Base-by-base conservation (phyloP, 2,113 vertebrate genomes). In the Lophotis ruficrista region DNA sequence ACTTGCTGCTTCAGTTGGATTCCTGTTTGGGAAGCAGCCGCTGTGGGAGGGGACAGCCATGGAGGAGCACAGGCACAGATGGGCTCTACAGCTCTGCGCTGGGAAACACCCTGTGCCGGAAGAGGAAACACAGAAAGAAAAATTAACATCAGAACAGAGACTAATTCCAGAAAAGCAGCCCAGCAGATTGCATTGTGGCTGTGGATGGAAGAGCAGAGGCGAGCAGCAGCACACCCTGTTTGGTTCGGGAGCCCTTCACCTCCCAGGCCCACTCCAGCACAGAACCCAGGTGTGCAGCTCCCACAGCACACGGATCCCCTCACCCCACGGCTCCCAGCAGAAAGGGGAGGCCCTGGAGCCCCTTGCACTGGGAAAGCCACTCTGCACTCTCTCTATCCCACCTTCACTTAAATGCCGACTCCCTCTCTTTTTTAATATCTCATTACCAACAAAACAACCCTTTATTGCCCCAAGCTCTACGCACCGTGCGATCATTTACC, bases 271-370 rank as follows among this genome's bases (percentile, higher is more conserved):
- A 37, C 1, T 1, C 31, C 57, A 87, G 58, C 30, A 47, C 6
- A 16, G 45, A 47, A 6, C 35, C 1, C 2, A 82, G 27, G 35
- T n/a, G 21, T n/a, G 22, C 51, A 23, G 57, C 51, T 38, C 47
- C n/a, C 58, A 47, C 23, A 7, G 9, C 17, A 27, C 14, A 41
- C 4, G 15, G 7, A 27, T 25, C 14, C 50, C 12, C 19, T 64
- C 2, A 0, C 5, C 20, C 15, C 41, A 48, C 0, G 0, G 24
- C 41, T 85, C 56, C 22, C 2, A 1, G 33, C 45, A 58, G 54
- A 77, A 72, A 3, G 12, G 43, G n/a, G 37, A 58, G 14, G 27
- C 31, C 16, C 16, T 38, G 50, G 31, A 87, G 20, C 8, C 37
- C 45, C 48, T 30, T 48, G 12, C 76, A 16, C 41, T 56, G 27